Evolutionary conservation across 2,797 vertebrate genomes (phyloP).

Genomic region (Leuciscus waleckii): DNA sequence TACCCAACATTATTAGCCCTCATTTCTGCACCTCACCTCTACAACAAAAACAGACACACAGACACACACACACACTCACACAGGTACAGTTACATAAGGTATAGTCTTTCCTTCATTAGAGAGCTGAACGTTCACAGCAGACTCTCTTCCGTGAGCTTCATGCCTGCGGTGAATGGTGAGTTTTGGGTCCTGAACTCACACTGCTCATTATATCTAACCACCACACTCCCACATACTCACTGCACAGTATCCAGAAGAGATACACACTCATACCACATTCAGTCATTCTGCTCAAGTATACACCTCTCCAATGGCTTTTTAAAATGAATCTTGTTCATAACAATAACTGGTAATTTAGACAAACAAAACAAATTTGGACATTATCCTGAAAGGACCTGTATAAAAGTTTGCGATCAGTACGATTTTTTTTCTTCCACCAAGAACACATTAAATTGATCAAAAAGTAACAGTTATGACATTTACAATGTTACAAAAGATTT

Average conservation of each 20-base stretch:
- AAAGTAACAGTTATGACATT: background rate
- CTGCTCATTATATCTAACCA: slow-evolving; percentile 33
- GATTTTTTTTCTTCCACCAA: too few relatives aligned
- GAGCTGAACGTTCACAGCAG: slow-evolving; percentile 1
- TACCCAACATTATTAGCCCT: slow-evolving; percentile 30
- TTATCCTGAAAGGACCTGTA: background rate
- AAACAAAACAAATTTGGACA: background rate
- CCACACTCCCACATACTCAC: slow-evolving; percentile 24
- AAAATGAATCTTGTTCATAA: background rate
- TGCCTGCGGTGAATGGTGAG: background rate
- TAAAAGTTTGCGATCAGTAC: background rate
- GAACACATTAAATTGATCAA: background rate
- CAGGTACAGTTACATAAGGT: slow-evolving; percentile 2
- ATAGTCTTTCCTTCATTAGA: slow-evolving; percentile 35
- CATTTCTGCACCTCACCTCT: slow-evolving; percentile 34
- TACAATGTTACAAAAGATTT: background rate
- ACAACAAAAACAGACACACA: slow-evolving; percentile 11
- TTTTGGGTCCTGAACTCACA: slow-evolving; percentile 36
- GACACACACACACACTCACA: slow-evolving; percentile 4
- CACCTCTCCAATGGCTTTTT: background rate
- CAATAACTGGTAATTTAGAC: background rate
- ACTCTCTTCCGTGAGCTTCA: slow-evolving; percentile 15
- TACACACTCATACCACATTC: background rate
- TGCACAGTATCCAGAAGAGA: slow-evolving; percentile 27
- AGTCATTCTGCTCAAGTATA: slow-evolving; percentile 10